These are phyloP conservation scores for Lepilemur septentrionalis DNA, from an alignment of 2,797 vertebrate genomes.

Conservation along the genomic window DNA sequence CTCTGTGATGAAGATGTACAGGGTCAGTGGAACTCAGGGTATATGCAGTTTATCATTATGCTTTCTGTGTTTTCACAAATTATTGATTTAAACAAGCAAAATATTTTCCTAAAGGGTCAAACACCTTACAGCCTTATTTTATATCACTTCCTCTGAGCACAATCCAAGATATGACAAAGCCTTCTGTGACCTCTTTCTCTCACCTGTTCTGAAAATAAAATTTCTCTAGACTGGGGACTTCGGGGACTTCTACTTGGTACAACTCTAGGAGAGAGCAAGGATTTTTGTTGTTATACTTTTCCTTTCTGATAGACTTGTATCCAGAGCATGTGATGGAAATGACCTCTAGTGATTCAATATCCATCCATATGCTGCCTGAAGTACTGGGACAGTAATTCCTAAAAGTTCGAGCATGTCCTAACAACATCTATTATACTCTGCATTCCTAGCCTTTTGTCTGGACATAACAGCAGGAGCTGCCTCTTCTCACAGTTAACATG, in stretches of 20 bases:
- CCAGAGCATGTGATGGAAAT: not conserved
- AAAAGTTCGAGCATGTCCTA: not conserved
- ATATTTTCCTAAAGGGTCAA: not conserved
- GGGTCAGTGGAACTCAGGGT: not conserved
- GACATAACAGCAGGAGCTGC: not conserved
- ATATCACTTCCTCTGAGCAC: not conserved
- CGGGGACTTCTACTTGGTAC: not conserved
- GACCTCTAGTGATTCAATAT: not conserved
- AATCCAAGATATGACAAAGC: not conserved
- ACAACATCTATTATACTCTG: not conserved
- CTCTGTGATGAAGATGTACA: not conserved
- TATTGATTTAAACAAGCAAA: not conserved
- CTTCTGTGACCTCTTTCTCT: not conserved
- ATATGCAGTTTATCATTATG: not conserved
- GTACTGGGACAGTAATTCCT: not conserved
- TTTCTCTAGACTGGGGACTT: not conserved
- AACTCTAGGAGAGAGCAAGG: not conserved
- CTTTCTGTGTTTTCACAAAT: not conserved
- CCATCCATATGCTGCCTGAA: not conserved
- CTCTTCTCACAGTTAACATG: not conserved
- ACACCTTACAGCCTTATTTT: not conserved
- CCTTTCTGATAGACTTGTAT: not conserved
- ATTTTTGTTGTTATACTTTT: not conserved
- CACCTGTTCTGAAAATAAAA: not conserved
- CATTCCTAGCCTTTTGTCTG: not conserved